Evolutionary conservation across 1,140 invertebrate genomes (phyloP).

Genomic region (Drosophila gunungcola): DNA sequence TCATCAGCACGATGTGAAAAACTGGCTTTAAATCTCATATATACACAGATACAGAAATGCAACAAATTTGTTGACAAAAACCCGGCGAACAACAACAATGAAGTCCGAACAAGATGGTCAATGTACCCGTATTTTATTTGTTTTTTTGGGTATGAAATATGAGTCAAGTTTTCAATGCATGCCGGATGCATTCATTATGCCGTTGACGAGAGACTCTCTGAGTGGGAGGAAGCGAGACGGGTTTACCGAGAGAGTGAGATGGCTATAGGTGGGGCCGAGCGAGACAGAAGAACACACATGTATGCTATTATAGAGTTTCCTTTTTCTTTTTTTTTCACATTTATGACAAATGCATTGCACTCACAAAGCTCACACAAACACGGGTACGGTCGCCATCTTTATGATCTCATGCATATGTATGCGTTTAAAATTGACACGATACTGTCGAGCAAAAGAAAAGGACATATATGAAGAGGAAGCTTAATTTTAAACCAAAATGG

Average conservation of each 20-base stretch:
- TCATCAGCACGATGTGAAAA: slow-evolving; percentile 61
- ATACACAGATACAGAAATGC: slow-evolving; percentile 5
- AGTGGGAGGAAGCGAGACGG: neutral
- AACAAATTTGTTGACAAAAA: slow-evolving; percentile 36
- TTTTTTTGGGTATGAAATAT: slow-evolving; percentile 76
- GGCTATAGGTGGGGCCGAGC: neutral
- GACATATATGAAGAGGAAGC: slow-evolving; percentile 8
- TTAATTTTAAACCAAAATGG: slow-evolving; percentile 42
- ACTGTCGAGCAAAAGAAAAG: slow-evolving; percentile 12
- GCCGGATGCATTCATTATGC: slow-evolving; percentile 83
- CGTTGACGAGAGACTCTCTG: slow-evolving; percentile 60
- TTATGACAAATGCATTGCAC: slow-evolving; percentile 72
- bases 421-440: slow-evolving; percentile 70
- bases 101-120: slow-evolving; percentile 75
- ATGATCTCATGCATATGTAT: slow-evolving; percentile 80
- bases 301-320: slow-evolving; percentile 58
- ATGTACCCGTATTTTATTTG: slow-evolving; percentile 58
- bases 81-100: slow-evolving; percentile 29
- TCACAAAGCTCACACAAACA: slow-evolving; percentile 30
- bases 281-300: slow-evolving; percentile 40
- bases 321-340: slow-evolving; percentile 57
- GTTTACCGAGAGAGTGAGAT: neutral
- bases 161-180: slow-evolving; percentile 84
- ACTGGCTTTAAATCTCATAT: slow-evolving; percentile 66
- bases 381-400: slow-evolving; percentile 47